Evolutionary conservation across 2,888 invertebrate species (phyloP).

Genomic region (Mayetiola destructor): DNA sequence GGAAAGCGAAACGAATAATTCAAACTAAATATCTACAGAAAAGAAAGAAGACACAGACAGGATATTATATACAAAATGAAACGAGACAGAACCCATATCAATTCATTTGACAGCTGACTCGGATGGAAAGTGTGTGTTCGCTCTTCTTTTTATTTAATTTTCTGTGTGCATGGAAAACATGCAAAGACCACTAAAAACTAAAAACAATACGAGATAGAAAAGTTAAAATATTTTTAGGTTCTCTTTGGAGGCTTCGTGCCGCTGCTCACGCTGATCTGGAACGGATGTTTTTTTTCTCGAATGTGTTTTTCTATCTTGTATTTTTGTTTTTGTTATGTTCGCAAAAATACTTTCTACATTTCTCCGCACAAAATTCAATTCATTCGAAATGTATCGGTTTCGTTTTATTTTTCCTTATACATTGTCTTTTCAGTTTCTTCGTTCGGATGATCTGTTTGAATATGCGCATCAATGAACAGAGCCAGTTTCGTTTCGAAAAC

Average conservation of each 20-base stretch:
- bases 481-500: too few species aligned
- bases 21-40: not conserved
- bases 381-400: not conserved
- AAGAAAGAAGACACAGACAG: slow-evolving; percentile 11
- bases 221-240: slow-evolving; percentile 2
- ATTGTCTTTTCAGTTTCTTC: not conserved
- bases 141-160: not conserved
- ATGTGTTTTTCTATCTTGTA: not conserved
- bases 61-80: slow-evolving; percentile 12
- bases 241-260: not conserved
- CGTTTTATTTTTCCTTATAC: slow-evolving; percentile 3
- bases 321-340: too few species aligned
- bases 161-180: too few species aligned
- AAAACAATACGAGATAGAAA: too few species aligned
- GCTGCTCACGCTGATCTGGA: slow-evolving; percentile 1
- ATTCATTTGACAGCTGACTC: slow-evolving; percentile 17
- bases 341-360: not conserved
- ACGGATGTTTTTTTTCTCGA: not conserved
- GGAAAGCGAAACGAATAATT: not conserved
- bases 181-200: too few species aligned
- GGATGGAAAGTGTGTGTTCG: slow-evolving; percentile 5
- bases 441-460: not conserved
- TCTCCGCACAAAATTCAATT: not conserved
- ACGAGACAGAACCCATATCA: slow-evolving; percentile 16
- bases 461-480: too few species aligned